Base-by-base conservation (phyloP, 2,797 vertebrate genomes). In the Notolabrus celidotus region DNA sequence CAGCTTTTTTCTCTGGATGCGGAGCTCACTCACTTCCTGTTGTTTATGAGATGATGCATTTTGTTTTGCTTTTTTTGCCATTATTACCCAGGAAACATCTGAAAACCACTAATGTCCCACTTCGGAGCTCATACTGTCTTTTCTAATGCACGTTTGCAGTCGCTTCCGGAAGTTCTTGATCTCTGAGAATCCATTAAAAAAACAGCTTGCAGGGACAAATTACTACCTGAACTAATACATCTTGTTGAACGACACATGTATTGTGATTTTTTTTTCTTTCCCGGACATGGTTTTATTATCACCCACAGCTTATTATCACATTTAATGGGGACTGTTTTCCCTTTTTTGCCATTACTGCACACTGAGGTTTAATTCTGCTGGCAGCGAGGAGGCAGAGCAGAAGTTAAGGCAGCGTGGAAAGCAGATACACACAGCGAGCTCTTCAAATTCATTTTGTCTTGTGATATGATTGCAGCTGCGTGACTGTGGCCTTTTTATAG, bases 261-360 rank as follows among this genome's bases (percentile, higher is more conserved):
- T 58, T 65, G 71, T 71, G 16, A 67, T 10, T 72, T 79, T n/a
- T n/a, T n/a, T n/a, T n/a, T n/a, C n/a, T n/a, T 81, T 67, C 46
- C 49, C n/a, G 1, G 84, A 73, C 74, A 39, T 42, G 52, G 55
- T 80, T 87, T 83, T 22, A 83, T 77, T 27, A 29, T 50, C 16
- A 27, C 74, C 70, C 78, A 11, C 70, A 41, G 88, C 79, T 84
- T 83, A 80, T 90, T 83, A 83, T 79, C 71, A 54, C 78, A 11
- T 85, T 80, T 87, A 87, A 90, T 84, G 82, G 77, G 80, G 79
- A 62, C 58, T 50, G 71, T 79, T 85, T 81, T 82, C 75, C 80
- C 80, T 78, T 36, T 78, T 80, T 68, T 71, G 76, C 74, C 52
- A 68, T 80, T 63, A 16, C 77, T 68, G 67, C 85, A 70, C 78